These are phyloP conservation scores for Hafferia zeledoni DNA, from an alignment of 2,797 vertebrate genomes.

Conservation along the genomic window DNA sequence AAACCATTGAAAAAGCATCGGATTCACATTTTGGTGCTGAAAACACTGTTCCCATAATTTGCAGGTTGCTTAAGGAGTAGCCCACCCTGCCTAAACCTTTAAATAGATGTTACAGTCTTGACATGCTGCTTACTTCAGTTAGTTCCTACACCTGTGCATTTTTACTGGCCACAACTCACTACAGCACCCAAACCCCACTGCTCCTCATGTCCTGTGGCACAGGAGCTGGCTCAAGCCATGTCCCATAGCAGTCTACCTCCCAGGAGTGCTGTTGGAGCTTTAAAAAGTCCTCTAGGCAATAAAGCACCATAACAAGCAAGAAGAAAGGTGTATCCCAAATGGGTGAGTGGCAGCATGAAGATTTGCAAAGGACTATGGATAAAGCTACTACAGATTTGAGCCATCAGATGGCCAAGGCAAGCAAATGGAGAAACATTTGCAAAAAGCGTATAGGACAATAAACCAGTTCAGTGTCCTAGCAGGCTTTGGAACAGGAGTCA, in stretches of 20 bases:
- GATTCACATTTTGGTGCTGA: not conserved
- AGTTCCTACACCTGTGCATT: not conserved
- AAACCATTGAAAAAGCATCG: not conserved
- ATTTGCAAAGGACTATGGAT: not conserved
- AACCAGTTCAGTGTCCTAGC: slow-evolving; percentile 24
- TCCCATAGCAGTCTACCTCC: not conserved
- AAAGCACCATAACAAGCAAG: not conserved
- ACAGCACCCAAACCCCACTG: not conserved
- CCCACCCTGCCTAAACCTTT: not conserved
- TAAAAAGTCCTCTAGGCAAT: not conserved
- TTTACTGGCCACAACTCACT: not conserved
- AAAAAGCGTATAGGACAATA: not conserved
- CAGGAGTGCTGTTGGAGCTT: not conserved
- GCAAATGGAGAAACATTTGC: not conserved
- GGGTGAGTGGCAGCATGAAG: not conserved
- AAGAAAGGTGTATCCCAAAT: not conserved
- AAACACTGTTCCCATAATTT: not conserved
- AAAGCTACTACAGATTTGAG: not conserved
- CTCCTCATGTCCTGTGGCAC: not conserved
- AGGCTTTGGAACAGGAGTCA: not conserved
- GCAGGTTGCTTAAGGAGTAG: not conserved
- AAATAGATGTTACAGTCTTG: not conserved
- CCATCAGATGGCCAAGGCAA: not conserved
- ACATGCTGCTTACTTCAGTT: rapidly evolving
- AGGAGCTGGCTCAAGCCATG: not conserved